Base-by-base conservation (phyloP, 2,888 invertebrate genomes). In the Cecidostiba fungosa region DNA sequence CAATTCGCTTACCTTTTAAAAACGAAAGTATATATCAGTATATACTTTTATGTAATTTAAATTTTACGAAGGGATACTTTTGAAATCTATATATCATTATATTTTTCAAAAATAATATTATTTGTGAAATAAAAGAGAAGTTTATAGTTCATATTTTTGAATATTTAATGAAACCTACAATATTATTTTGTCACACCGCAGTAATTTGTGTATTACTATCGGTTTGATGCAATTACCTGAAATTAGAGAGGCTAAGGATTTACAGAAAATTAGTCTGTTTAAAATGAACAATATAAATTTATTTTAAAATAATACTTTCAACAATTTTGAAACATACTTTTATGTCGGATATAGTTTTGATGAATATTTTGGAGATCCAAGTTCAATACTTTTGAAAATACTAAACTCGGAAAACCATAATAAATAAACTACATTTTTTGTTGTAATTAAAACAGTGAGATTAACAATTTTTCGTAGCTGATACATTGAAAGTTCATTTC, bases 221-320 rank as follows among this genome's bases (percentile, higher is more conserved):
- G 26, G 6, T 50, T 6, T 50, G 23, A 47, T 39, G 14, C 32
- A 69, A 19, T 77, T n/a, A 36, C 36, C 50, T 43, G 62, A 69
- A 69, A 62, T 36, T 1, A 36, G 62, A 26, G 5, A 72, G 3
- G 8, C 50, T 32, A 23, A 85, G 69, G 36, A 19, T n/a, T 19
- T 50, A 43, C 23, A 39, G 73, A 54, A 79, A 43, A 2, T 43
- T 0, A 66, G 36, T 43, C 82, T 32, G 66, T 23, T 82, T 85
- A n/a, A 86, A 84, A 84, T 84, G 69, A 86, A 69, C 62, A 32
- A 82, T 82, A 82, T 82, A 79, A 77, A 81, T 87, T 87, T 87
- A 85, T 87, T 85, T 85, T 77, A 80, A 86, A 87, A 85, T 85
- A 87, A 87, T 87, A 87, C 80, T 87, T 83, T 80, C 50, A 80